These are phyloP conservation scores for Branchipolynoe longqiensis DNA, from an alignment of 2,888 invertebrate species.

Conservation along the genomic window DNA sequence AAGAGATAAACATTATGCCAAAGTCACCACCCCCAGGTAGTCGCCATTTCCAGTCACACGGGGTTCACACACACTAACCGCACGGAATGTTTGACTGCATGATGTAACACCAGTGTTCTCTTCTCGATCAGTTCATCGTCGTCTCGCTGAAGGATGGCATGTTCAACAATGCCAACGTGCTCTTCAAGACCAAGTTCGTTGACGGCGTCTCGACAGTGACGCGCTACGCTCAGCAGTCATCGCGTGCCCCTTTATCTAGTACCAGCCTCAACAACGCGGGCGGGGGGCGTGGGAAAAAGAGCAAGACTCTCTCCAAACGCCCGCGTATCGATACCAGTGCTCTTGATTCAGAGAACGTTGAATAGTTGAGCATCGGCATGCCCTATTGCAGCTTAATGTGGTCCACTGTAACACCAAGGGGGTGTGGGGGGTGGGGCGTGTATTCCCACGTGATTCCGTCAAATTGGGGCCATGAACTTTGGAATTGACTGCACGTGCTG, in stretches of 20 bases:
- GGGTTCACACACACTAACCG: too few relatives aligned
- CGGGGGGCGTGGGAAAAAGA: conserved; percentile 4
- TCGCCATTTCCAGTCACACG: too few relatives aligned
- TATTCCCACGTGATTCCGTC: too few relatives aligned
- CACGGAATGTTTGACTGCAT: too few relatives aligned
- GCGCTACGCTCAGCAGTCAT: conserved; percentile 75
- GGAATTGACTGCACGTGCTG: too few relatives aligned
- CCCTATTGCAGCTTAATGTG: neutral
- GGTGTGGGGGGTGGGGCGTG: too few relatives aligned
- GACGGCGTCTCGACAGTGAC: conserved; percentile 96
- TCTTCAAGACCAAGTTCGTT: conserved; percentile 95
- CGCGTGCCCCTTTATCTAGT: conserved; percentile 30
- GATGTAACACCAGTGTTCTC: too few relatives aligned
- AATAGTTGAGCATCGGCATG: conserved; percentile 38
- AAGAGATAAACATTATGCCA: too few relatives aligned
- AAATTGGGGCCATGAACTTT: too few relatives aligned
- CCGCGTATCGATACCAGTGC: conserved; percentile 27
- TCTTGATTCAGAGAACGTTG: conserved; percentile 50
- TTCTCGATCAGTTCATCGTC: conserved; percentile 91
- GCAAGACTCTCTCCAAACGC: neutral
- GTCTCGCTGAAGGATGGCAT: conserved; percentile 99
- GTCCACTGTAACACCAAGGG: too few relatives aligned
- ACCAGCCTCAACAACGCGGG: conserved; percentile 47
- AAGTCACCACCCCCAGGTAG: too few relatives aligned
- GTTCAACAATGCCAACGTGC: conserved; percentile 99